These are phyloP conservation scores for Batillaria attramentaria DNA, from an alignment of 1,140 invertebrate genomes.

Conservation along the genomic window DNA sequence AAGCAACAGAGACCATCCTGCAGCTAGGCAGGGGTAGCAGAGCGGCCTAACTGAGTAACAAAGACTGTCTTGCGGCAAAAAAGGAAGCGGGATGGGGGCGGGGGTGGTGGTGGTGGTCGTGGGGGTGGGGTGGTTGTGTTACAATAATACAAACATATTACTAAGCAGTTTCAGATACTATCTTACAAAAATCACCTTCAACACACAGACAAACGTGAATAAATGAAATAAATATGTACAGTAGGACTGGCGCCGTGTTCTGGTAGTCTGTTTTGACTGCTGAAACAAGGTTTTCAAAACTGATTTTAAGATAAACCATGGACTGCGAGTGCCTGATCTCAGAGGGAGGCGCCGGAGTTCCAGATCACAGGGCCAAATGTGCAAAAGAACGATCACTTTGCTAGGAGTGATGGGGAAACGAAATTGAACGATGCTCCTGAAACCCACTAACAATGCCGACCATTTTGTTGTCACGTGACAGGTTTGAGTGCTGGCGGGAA, in stretches of 20 bases:
- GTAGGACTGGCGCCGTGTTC: too few relatives aligned
- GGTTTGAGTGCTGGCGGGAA: slow-evolving; percentile 64
- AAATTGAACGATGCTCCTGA: background rate
- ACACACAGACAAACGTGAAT: too few relatives aligned
- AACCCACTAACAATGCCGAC: background rate
- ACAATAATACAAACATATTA: too few relatives aligned
- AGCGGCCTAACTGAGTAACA: background rate
- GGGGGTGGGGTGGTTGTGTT: background rate
- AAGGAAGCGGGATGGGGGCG: background rate
- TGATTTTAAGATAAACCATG: background rate
- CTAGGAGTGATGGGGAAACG: background rate
- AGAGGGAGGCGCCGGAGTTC: background rate
- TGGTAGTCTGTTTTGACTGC: background rate
- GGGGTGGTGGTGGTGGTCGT: background rate
- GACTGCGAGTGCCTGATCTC: background rate
- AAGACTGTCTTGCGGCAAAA: background rate
- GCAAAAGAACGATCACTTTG: background rate
- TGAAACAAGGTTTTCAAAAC: background rate
- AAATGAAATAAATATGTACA: background rate
- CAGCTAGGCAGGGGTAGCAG: background rate
- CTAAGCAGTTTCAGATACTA: background rate
- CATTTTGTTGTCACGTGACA: slow-evolving; percentile 17
- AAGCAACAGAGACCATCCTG: background rate
- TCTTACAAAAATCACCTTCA: background rate
- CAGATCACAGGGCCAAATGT: background rate